phyloP scores from a whole-genome alignment of 2,113 vertebrate species.

The Crotalus helleri region DNA sequence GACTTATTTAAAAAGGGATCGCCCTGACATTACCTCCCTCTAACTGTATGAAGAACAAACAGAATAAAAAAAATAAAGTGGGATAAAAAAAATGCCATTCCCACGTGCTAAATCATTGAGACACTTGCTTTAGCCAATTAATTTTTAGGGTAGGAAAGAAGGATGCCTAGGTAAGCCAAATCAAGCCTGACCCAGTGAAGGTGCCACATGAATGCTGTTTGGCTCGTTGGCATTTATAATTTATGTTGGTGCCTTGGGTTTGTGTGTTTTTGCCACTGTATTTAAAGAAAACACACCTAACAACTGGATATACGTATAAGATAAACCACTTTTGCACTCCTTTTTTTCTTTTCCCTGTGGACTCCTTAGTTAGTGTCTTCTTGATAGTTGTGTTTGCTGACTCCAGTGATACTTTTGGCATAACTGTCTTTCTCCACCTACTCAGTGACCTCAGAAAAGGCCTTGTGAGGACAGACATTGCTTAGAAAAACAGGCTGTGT shows the following conservation, averaged over 20 bases:
- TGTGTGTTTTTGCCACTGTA: conserved; percentile 40
- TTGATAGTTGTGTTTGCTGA: conserved; percentile 47
- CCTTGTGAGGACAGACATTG: conserved; percentile 50
- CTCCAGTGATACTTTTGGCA: conserved; percentile 37
- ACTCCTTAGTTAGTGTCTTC: conserved; percentile 46
- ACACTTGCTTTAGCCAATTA: not conserved
- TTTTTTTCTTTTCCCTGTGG: conserved; percentile 51
- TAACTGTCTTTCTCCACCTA: not conserved
- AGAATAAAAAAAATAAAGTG: not conserved
- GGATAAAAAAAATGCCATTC: not conserved
- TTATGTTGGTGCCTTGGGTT: conserved; percentile 50
- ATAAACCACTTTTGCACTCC: conserved; percentile 35
- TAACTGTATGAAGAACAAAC: not conserved
- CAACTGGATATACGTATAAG: conserved; percentile 50
- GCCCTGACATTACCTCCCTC: too few species aligned
- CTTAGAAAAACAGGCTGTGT: conserved; percentile 16
- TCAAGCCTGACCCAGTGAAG: conserved; percentile 42
- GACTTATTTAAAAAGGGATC: not conserved
- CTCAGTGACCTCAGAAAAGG: conserved; percentile 27
- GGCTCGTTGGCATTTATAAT: conserved; percentile 55
- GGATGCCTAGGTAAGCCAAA: conserved; percentile 16
- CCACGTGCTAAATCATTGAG: not conserved
- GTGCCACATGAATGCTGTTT: conserved; percentile 40
- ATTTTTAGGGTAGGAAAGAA: conserved; percentile 26
- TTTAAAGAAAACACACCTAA: conserved; percentile 61